Conservation (phyloP, 1,140 invertebrate genomes). For the Drosophila teissieri region DNA sequence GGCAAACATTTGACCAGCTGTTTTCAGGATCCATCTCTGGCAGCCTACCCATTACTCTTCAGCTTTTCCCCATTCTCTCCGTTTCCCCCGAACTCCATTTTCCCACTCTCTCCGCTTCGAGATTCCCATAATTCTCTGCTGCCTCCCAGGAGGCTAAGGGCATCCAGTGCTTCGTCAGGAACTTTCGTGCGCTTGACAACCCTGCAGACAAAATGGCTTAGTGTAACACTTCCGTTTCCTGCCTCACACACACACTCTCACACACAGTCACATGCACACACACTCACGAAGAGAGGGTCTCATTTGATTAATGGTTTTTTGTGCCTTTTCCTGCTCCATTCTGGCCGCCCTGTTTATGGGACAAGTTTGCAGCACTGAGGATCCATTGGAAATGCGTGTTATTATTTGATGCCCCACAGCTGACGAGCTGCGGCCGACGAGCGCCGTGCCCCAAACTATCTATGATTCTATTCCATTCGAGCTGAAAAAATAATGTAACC, state of each 20-base stretch:
- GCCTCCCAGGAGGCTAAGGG: slow-evolving; percentile 2
- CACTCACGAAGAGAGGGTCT: slow-evolving; percentile 2
- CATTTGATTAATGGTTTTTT: slow-evolving; percentile 79
- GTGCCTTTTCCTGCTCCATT: slow-evolving; percentile 28
- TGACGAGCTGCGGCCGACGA: not conserved
- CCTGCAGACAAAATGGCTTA: slow-evolving; percentile 70
- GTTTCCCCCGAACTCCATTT: too few species aligned
- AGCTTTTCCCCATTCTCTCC: not conserved
- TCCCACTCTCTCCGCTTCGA: not conserved
- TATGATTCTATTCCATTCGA: slow-evolving; percentile 42
- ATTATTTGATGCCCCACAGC: slow-evolving; percentile 39
- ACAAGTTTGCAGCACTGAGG: slow-evolving; percentile 65
- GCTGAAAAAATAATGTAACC: not conserved
- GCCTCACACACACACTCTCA: slow-evolving; percentile 13
- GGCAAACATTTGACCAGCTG: too few species aligned
- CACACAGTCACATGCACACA: not conserved
- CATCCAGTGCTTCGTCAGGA: slow-evolving; percentile 17
- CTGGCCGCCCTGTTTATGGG: slow-evolving; percentile 50
- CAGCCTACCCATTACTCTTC: not conserved
- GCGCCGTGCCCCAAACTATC: slow-evolving; percentile 14
- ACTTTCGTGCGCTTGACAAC: slow-evolving; percentile 54
- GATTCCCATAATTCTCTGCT: slow-evolving; percentile 8
- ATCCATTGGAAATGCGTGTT: slow-evolving; percentile 68
- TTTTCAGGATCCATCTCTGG: not conserved
- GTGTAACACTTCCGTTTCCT: slow-evolving; percentile 77